These are phyloP conservation scores for Jacana jacana DNA, from an alignment of 2,113 vertebrate genomes.

Conservation along the genomic window DNA sequence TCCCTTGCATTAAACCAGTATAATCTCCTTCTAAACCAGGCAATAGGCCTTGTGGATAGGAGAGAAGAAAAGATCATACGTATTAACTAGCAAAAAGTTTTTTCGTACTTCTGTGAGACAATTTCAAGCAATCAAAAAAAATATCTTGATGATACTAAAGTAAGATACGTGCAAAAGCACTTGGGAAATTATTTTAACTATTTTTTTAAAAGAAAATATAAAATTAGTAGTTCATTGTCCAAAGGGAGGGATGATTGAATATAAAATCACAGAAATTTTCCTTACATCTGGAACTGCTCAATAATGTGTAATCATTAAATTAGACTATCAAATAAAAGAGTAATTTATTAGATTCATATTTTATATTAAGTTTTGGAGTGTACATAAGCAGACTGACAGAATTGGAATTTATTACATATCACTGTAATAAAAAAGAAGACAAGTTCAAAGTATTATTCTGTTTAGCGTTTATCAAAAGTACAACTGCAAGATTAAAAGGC, in stretches of 20 bases:
- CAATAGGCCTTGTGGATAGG: background rate
- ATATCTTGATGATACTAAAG: background rate
- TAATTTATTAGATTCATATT: background rate
- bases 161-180: background rate
- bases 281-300: background rate
- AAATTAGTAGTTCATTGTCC: background rate
- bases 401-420: background rate
- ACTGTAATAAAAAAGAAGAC: too few species aligned
- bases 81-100: background rate
- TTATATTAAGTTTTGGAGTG: background rate
- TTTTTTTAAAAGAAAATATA: background rate
- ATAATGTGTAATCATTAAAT: background rate
- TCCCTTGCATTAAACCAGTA: background rate
- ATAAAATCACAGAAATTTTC: background rate
- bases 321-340: background rate
- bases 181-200: background rate
- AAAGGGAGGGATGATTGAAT: background rate
- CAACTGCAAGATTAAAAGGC: background rate
- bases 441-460: background rate
- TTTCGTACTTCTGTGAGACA: background rate
- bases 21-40: background rate
- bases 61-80: background rate
- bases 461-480: background rate
- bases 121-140: background rate
- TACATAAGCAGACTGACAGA: background rate